phyloP scores from a whole-genome alignment of 2,113 vertebrate species.

The Mesitornis unicolor region DNA sequence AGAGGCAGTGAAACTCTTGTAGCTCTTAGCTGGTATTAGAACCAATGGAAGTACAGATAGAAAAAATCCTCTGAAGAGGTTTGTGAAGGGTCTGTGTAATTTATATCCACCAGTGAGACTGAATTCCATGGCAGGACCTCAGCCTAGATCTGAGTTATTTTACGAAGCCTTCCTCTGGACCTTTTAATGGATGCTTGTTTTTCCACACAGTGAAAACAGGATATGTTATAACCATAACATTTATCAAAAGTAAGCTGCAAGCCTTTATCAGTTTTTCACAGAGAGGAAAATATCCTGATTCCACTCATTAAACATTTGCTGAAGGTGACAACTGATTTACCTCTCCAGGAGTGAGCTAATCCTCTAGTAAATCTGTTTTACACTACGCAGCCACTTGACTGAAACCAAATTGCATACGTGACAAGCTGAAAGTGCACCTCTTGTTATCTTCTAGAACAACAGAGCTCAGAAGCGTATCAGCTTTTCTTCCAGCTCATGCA shows the following conservation, averaged over 20 bases:
- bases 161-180: not conserved
- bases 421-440: not conserved
- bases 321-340: not conserved
- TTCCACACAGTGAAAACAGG: not conserved
- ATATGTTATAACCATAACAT: not conserved
- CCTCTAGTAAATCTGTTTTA: not conserved
- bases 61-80: not conserved
- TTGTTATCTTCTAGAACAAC: not conserved
- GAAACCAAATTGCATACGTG: not conserved
- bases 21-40: not conserved
- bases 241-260: not conserved
- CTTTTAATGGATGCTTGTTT: not conserved
- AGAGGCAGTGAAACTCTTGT: not conserved
- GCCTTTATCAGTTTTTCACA: not conserved
- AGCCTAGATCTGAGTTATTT: not conserved
- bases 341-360: not conserved
- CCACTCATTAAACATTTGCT: not conserved
- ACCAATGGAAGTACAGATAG: not conserved
- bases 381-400: not conserved
- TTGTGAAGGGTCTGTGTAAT: not conserved
- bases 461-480: not conserved
- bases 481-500: not conserved
- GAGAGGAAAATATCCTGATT: not conserved
- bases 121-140: not conserved
- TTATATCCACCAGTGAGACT: not conserved